Base-by-base conservation (phyloP, 2,797 vertebrate genomes). In the Anniella stebbinsi region DNA sequence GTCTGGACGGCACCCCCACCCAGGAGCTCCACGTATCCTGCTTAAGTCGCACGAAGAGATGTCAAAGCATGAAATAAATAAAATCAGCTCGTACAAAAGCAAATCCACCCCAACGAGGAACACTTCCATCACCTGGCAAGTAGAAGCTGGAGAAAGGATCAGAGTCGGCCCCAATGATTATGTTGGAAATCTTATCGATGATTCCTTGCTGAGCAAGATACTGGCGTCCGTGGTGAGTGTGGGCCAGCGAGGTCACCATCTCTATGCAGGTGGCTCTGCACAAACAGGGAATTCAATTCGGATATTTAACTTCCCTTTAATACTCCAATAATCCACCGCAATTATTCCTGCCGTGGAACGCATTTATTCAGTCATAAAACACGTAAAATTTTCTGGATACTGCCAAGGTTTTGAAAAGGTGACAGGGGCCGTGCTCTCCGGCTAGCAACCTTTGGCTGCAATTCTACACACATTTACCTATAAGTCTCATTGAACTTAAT, bases 101-200 rank as follows among this genome's bases (percentile, higher is more conserved):
- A 75, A 23, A 78, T 38, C 0, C 80, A 2, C 10, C 3, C 45
- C 1, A 80, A 80, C 21, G 54, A 17, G 86, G 36, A 88, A 6
- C 0, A 0, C 13, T 4, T 9, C 69, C 0, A 80, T 90, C 86
- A 99, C 99, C 99, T 96, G 99, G 99, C 90, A 99, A 95, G 94
- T 99, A 99, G 92, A 99, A 98, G 89, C 97, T 97, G n/a, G 98
- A 98, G 89, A 99, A 98, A 6, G 98, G 97, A 93, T 99, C 99
- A 0, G 98, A 97, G 38, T 99, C 98, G 1, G 99, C 98, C 4
- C 98, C 98, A n/a, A 98, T 96, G 67, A 99, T 98, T 97, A 99
- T 99, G 96, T 99, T 99, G 11, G 99, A 98, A 94, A 99, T 98
- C 93, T 97, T 98, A 87, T 99, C 98, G 45, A 98, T 98, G 83